Conservation (phyloP, 53 echinoderm and acorn worm species). For the Stichopus horrens region DNA sequence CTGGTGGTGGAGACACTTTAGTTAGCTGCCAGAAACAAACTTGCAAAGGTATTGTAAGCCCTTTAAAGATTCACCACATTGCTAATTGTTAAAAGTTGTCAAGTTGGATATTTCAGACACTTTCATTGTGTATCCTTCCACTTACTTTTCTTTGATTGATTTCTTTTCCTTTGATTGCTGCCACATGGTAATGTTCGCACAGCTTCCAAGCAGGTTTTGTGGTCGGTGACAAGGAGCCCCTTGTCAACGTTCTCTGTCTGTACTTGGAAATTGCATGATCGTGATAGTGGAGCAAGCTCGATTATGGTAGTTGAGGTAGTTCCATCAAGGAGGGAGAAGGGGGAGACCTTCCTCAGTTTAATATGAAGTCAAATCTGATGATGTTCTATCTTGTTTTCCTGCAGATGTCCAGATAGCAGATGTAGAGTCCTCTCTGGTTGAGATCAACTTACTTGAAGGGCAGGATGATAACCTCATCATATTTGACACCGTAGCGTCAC, state of each 20-base stretch:
- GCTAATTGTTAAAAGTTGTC: too few relatives aligned
- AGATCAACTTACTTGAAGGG: slow-evolving; percentile 58
- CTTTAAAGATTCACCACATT: too few relatives aligned
- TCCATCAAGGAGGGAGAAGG: background rate
- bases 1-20: slow-evolving; percentile 65
- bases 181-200: too few relatives aligned
- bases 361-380: background rate
- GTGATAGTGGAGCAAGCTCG: too few relatives aligned
- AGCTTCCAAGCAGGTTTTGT: too few relatives aligned
- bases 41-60: slow-evolving; percentile 60
- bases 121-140: too few relatives aligned
- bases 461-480: slow-evolving; percentile 45
- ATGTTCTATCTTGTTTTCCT: background rate
- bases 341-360: background rate
- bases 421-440: slow-evolving; percentile 52
- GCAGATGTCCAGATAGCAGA: slow-evolving; percentile 64
- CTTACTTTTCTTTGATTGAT: too few relatives aligned
- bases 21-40: slow-evolving; percentile 70
- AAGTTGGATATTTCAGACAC: too few relatives aligned
- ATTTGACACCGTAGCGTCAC: slow-evolving; percentile 48
- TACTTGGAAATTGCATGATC: too few relatives aligned
- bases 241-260: too few relatives aligned
- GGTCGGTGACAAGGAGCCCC: too few relatives aligned
- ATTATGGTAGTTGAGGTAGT: background rate
- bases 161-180: too few relatives aligned